phyloP scores from a whole-genome alignment of 2,888 invertebrate species.

The Cheilosia grossa region DNA sequence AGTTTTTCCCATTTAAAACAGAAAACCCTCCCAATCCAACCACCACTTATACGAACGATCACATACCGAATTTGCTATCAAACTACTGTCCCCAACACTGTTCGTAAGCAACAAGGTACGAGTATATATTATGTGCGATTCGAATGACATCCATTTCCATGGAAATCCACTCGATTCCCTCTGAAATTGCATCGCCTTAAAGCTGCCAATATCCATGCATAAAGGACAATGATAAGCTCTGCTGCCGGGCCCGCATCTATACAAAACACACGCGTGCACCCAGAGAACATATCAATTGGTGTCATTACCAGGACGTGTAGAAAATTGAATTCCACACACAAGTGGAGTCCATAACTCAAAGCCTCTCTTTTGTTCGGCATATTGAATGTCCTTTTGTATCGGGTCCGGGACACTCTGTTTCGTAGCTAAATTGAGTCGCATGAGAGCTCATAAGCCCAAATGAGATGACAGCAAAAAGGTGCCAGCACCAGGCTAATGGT shows the following conservation, averaged over 20 bases:
- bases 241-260: not conserved
- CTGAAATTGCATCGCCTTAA: conserved; percentile 40
- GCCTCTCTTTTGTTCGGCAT: conserved; percentile 42
- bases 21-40: too few species aligned
- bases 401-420: conserved; percentile 31
- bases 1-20: too few species aligned
- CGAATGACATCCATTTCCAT: conserved; percentile 27
- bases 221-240: conserved; percentile 12
- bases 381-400: conserved; percentile 67
- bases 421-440: conserved; percentile 60
- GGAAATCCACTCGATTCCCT: conserved; percentile 20
- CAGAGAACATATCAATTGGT: conserved; percentile 56
- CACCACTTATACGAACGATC: too few species aligned
- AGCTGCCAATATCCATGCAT: not conserved
- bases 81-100: too few species aligned
- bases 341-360: conserved; percentile 70
- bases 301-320: conserved; percentile 66
- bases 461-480: conserved; percentile 62
- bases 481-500: conserved; percentile 38
- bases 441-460: conserved; percentile 66
- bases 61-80: too few species aligned
- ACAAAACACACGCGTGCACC: conserved; percentile 3
- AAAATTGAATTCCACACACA: conserved; percentile 67
- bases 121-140: not conserved
- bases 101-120: not conserved